Evolutionary conservation across 2,888 invertebrate genomes (phyloP), one percentile per base, ranked within the genome.

Genomic region (Drosophila atripex): DNA sequence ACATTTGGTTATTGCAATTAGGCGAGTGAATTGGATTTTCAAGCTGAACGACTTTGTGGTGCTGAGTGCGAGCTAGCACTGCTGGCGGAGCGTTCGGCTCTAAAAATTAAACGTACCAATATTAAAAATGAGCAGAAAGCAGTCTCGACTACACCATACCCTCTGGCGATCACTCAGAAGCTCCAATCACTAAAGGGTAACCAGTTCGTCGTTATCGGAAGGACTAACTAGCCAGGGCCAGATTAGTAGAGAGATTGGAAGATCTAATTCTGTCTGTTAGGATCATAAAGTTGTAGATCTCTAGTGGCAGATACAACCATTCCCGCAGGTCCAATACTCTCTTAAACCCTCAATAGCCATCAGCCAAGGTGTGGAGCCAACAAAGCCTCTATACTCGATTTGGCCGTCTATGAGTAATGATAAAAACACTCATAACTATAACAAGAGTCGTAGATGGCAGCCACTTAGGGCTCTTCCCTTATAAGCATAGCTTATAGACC

Each of bases 21-120:
- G 71, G 52, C 73, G 63, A 75, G 72, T 69, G 80, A 75, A 83
- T 79, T 74, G 57, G 71, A 86, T 88, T 89, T 89, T 89, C 89
- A 85, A 88, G 87, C 88, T 89, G 79, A 89, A 78, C 88, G 89
- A 77, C 78, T 89, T 88, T 75, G 59, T 75, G 78, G 77, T 75
- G 58, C 46, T 51, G 39, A 32, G 51, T 76, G 59, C 43, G 38
- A 51, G 68, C 51, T 28, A 8, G 35, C 47, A 49, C 50, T 52
- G 58, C 43, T 58, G 35, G 14, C 35, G 54, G 35, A 30, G 45
- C 73, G 84, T 82, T 84, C 80, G 80, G 86, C 86, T 86, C 86
- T 88, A 59, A 75, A 86, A 76, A 88, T 57, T 75, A 71, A 78
- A 52, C 68, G 71, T 60, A 86, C 60, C 75, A 52, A 50, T 68